Evolutionary conservation across 2,113 vertebrate species (phyloP), one percentile per base, ranked within the genome.

Genomic region (Nycticorax nycticorax): DNA sequence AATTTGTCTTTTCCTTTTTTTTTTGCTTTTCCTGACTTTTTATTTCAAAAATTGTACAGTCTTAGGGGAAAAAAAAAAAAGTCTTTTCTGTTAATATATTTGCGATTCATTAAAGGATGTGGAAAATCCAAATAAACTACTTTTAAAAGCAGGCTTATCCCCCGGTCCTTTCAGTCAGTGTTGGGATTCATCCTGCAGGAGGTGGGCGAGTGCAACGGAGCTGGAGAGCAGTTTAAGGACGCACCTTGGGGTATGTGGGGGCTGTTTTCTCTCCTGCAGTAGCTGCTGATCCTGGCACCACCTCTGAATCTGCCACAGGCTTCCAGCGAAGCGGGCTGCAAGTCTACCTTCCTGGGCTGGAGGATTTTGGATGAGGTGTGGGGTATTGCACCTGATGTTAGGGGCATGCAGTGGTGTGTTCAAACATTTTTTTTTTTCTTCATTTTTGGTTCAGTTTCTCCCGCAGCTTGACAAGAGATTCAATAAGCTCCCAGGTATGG

Each of bases 1-100:
- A 85, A 96, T 95, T 96, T 95, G 95, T 93, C 93, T 95, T 91
- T 82, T 85, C 37, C 3, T 3, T 47, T 66, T 56, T 39, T 41
- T 63, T 78, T 50, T 24, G 28, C 22, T 75, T 93, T 97, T 88
- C 80, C 92, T 97, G 92, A 95, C 90, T 97, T 95, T 95, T 93
- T 91, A 93, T 97, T 98, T 98, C 83, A 94, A 92, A 97, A 97
- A 96, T 94, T 98, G 98, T 98, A 98, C 96, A 98, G 97, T 92
- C 96, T 88, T 95, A 45, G 92, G 62, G 3, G 3, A 22, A 12
- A 26, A 27, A 47, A n/a, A 77, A 59, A 86, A 66, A 96, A 90
- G 77, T 97, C 91, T 97, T 98, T 98, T 97, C 97, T 98, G 98
- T 98, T 98, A 98, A 97, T 98, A 98, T 98, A 98, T 98, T 98